phyloP scores from a whole-genome alignment of 2,888 invertebrate species.

The Machimus atricapillus region DNA sequence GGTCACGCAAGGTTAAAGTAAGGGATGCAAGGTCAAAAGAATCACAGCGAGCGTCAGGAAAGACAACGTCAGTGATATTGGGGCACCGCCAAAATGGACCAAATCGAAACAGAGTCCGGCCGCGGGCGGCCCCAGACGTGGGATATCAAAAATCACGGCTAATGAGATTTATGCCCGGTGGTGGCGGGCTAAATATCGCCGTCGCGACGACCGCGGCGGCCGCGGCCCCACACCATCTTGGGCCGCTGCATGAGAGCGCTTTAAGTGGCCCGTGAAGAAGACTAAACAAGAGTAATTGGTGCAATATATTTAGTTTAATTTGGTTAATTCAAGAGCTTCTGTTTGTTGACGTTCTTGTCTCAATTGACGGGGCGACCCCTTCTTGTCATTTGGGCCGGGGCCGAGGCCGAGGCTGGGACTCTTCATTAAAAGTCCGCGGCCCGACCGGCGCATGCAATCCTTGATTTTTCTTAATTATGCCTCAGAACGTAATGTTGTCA shows the following conservation, averaged over 20 bases:
- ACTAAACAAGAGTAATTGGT: slow-evolving; percentile 27
- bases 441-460: background rate
- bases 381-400: background rate
- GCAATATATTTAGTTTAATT: slow-evolving; percentile 29
- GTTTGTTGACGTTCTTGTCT: slow-evolving; percentile 20
- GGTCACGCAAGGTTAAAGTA: background rate
- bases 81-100: background rate
- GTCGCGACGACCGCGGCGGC: background rate
- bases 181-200: slow-evolving; percentile 14
- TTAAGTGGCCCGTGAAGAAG: slow-evolving; percentile 13
- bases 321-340: slow-evolving; percentile 32
- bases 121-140: background rate
- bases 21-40: background rate
- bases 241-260: background rate
- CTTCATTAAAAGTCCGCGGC: background rate
- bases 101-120: background rate
- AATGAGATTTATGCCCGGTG: slow-evolving; percentile 16
- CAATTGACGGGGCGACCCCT: background rate
- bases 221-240: background rate
- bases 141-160: slow-evolving; percentile 1
- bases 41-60: background rate
- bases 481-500: too few relatives aligned
- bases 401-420: background rate
- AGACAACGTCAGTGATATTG: background rate
- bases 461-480: too few relatives aligned